Evolutionary conservation across 2,888 invertebrate genomes (phyloP).

Genomic region (Tetanocera ferruginea): DNA sequence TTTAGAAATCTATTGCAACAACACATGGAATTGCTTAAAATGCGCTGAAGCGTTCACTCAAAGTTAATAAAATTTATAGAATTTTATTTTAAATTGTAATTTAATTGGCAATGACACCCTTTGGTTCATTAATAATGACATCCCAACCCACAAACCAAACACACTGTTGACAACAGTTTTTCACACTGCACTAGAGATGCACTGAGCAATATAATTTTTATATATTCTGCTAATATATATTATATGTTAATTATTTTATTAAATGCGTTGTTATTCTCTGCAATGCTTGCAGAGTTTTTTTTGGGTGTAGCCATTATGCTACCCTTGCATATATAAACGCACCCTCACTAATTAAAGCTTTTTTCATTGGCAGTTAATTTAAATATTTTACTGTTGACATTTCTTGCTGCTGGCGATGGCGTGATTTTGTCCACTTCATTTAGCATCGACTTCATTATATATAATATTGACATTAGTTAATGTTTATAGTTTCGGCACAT

Average conservation of each 20-base stretch:
- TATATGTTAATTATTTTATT: too few relatives aligned
- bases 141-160: background rate
- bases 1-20: background rate
- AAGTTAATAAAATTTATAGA: slow-evolving; percentile 7
- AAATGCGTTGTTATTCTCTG: too few relatives aligned
- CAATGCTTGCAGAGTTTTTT: too few relatives aligned
- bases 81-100: slow-evolving; percentile 39
- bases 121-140: slow-evolving; percentile 30
- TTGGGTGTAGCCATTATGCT: too few relatives aligned
- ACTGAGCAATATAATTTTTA: slow-evolving; percentile 32
- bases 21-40: background rate
- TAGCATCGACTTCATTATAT: slow-evolving; percentile 11
- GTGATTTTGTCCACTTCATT: background rate
- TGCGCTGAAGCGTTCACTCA: background rate
- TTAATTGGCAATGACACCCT: slow-evolving; percentile 50
- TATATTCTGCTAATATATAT: too few relatives aligned
- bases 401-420: background rate
- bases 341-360: too few relatives aligned
- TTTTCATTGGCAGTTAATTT: slow-evolving; percentile 56
- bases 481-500: background rate
- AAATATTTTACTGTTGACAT: slow-evolving; percentile 47
- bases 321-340: too few relatives aligned
- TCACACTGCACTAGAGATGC: slow-evolving; percentile 38
- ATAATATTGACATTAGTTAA: slow-evolving; percentile 4
- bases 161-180: too few relatives aligned